Conservation (phyloP, 2,888 invertebrate genomes). For the Leucania comma region DNA sequence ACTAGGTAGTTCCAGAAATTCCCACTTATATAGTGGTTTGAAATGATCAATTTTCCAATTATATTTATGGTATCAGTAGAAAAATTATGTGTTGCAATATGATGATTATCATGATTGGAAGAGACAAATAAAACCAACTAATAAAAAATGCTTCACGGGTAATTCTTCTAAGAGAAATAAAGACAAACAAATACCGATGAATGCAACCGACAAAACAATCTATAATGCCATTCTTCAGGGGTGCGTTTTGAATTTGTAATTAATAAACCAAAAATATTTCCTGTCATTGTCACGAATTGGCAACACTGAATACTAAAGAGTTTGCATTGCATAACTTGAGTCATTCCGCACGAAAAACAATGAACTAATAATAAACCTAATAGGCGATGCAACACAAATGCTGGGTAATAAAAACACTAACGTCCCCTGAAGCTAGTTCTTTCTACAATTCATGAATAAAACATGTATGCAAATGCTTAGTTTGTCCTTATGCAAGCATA, state of each 20-base stretch:
- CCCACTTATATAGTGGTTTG: too few species aligned
- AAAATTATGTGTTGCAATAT: too few species aligned
- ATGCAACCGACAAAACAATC: not conserved
- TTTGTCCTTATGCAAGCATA: slow-evolving; percentile 55
- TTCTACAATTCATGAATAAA: slow-evolving; percentile 53
- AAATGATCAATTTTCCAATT: too few species aligned
- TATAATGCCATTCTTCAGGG: not conserved
- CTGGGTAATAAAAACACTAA: slow-evolving; percentile 41
- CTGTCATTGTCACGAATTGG: slow-evolving; percentile 36
- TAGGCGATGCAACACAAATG: slow-evolving; percentile 37
- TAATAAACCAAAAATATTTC: slow-evolving; percentile 36
- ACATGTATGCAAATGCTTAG: slow-evolving; percentile 23
- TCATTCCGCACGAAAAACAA: slow-evolving; percentile 39
- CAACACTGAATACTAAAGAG: slow-evolving; percentile 41
- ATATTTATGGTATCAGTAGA: too few species aligned
- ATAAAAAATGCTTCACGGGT: too few species aligned
- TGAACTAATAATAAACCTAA: slow-evolving; percentile 46
- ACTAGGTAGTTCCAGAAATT: too few species aligned
- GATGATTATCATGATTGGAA: too few species aligned
- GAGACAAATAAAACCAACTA: too few species aligned
- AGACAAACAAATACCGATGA: not conserved
- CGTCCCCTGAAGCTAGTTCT: slow-evolving; percentile 29
- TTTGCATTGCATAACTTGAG: slow-evolving; percentile 40
- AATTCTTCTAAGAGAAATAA: not conserved
- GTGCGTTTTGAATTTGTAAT: slow-evolving; percentile 35